Evolutionary conservation across 2,797 vertebrate genomes (phyloP), one percentile per base, ranked within the genome.

Genomic region (Syngnathus acus): DNA sequence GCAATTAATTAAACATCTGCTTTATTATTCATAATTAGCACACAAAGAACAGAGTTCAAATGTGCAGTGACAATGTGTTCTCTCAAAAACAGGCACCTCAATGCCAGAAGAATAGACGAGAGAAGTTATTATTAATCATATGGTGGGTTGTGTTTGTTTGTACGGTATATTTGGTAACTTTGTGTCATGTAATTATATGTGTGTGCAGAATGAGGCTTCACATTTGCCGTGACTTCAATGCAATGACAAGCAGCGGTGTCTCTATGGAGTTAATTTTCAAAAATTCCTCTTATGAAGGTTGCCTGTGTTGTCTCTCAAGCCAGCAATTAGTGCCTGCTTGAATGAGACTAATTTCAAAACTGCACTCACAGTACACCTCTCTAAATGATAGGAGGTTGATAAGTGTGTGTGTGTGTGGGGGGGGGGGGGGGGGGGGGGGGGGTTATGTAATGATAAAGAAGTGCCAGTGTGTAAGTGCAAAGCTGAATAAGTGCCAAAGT

Each of bases 21-120:
- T 88, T 86, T 82, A 90, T 91, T 88, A 89, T 90, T 89, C 85
- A 90, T 88, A 89, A 90, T 90, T 85, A 88, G 82, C 78, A 75
- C 81, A 80, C 63, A 48, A 66, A 75, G 68, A 64, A 70, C 14
- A 57, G 74, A 45, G 67, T 65, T 74, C 43, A 39, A 37, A 21
- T 39, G 9, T 62, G 40, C 23, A 16, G 40, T 63, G 60, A 51
- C 48, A 37, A 38, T 50, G 39, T 19, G 32, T 6, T 64, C 17
- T 32, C 45, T 19, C 45, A 64, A 64, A 17, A 48, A 51, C 32
- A 10, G 9, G 3, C 45, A 50, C 23, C 45, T 51, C 62, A 50
- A 47, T 21, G 9, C 40, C 45, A 50, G 26, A 21, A 48, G 19
- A 50, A 37, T 64, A 37, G 26, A 64, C n/a, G 45, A 50, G 23